Evolutionary conservation across 2,797 vertebrate species (phyloP).

Genomic region (Sarcophilus harrisii): DNA sequence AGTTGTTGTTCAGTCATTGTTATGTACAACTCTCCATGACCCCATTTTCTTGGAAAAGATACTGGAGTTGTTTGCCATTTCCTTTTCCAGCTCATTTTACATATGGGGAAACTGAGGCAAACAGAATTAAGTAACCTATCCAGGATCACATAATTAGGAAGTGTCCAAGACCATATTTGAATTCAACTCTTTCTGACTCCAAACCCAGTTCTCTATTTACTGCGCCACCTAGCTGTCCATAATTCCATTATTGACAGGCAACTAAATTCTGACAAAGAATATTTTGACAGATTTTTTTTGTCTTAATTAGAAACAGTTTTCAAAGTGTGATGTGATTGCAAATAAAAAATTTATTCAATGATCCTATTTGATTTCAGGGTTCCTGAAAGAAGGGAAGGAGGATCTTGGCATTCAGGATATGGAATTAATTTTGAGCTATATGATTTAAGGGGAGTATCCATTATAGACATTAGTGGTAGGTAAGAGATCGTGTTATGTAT

Average conservation of each 20-base stretch:
- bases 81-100: neutral
- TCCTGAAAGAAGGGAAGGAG: neutral
- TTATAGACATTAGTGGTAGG: neutral
- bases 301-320: neutral
- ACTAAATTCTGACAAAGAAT: neutral
- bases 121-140: neutral
- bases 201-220: neutral
- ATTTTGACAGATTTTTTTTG: neutral
- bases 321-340: neutral
- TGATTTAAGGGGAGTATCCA: neutral
- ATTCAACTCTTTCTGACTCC: neutral
- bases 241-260: neutral
- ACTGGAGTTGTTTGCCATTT: neutral
- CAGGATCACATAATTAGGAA: neutral
- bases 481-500: neutral
- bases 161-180: neutral
- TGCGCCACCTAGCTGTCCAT: neutral
- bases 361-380: neutral
- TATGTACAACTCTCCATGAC: neutral
- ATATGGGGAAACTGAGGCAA: neutral
- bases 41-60: neutral
- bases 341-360: neutral
- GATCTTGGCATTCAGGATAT: neutral
- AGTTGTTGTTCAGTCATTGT: neutral
- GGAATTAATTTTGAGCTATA: neutral